Percentiles rank a stretch among this genome's conserved stretches.
phyloP scores from a whole-genome alignment of 2,797 vertebrate species.

The Vipera ursinii region DNA sequence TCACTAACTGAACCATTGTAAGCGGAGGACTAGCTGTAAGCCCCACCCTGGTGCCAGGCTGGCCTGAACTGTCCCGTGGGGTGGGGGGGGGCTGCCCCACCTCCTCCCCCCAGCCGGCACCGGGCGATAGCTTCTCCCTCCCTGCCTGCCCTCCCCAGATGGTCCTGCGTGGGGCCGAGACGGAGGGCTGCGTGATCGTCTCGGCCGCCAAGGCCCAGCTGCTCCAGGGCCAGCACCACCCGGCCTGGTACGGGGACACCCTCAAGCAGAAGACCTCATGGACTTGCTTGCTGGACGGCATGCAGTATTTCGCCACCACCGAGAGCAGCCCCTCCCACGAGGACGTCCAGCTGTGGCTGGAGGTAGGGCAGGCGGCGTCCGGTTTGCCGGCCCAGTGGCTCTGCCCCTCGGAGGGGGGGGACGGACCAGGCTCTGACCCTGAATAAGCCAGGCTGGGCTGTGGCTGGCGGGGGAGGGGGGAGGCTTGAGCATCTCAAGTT shows the following conservation, averaged over 20 bases:
- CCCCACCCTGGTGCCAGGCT: neutral
- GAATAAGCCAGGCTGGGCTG: neutral
- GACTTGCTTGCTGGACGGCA: conserved; percentile 94
- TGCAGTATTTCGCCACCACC: conserved; percentile 99
- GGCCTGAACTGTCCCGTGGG: neutral
- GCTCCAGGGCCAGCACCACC: conserved; percentile 94
- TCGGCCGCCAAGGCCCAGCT: conserved; percentile 95
- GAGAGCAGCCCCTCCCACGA: conserved; percentile 88
- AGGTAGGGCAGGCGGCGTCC: conserved; percentile 73
- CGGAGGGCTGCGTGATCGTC: conserved; percentile 93
- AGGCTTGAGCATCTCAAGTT: too few species aligned
- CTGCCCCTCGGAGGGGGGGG: neutral
- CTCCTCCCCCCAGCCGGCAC: neutral
- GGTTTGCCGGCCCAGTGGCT: too few species aligned
- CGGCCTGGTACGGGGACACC: conserved; percentile 94
- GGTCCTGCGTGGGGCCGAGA: conserved; percentile 95
- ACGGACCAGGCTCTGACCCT: neutral
- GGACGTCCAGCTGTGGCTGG: conserved; percentile 91
- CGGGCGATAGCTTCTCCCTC: fast-evolving
- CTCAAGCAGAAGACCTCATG: conserved; percentile 98
- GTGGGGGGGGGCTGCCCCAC: neutral
- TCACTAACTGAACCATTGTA: neutral
- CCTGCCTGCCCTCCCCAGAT: conserved; percentile 73
- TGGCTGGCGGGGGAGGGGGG: neutral
- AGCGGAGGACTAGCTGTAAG: neutral